Conservation (phyloP, 2,113 vertebrate genomes). For the Aphyosemion australe region DNA sequence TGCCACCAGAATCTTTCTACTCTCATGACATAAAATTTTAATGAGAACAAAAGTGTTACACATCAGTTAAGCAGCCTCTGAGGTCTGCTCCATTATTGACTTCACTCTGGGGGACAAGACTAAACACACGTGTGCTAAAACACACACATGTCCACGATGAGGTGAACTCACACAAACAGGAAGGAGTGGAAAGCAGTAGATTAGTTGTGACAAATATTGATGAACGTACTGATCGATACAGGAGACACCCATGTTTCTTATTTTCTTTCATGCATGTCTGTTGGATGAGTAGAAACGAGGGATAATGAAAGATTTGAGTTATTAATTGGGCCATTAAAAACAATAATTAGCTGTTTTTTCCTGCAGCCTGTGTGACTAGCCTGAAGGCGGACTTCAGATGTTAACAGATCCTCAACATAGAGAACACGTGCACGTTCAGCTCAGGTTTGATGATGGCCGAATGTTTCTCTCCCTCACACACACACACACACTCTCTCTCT, state of each 20-base stretch:
- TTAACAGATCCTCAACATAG: constrained; percentile 21
- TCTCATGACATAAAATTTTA: constrained; percentile 81
- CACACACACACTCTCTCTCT: no score
- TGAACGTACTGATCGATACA: constrained; percentile 30
- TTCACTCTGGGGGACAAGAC: constrained; percentile 36
- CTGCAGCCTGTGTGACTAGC: background rate
- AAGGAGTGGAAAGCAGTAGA: constrained; percentile 24
- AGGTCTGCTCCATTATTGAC: constrained; percentile 60
- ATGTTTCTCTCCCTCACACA: constrained; percentile 14
- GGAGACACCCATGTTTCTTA: background rate
- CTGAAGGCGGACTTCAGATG: constrained; percentile 31
- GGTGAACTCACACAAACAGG: background rate
- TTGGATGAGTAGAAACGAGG: background rate
- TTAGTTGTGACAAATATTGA: constrained; percentile 51
- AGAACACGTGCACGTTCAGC: constrained; percentile 25
- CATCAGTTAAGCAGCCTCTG: constrained; percentile 42
- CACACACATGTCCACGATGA: background rate
- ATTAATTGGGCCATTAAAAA: constrained; percentile 21
- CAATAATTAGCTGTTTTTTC: constrained; percentile 34
- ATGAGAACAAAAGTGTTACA: constrained; percentile 79
- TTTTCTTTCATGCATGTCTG: background rate
- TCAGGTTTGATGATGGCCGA: constrained; percentile 55
- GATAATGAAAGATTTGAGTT: background rate
- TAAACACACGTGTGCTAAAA: constrained; percentile 27
- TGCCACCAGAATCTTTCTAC: constrained; percentile 26